A percentile compares a stretch with the other conserved stretches of the same genome.
phyloP scores from a whole-genome alignment of 2,888 invertebrate species.

The Dioctria rufipes region DNA sequence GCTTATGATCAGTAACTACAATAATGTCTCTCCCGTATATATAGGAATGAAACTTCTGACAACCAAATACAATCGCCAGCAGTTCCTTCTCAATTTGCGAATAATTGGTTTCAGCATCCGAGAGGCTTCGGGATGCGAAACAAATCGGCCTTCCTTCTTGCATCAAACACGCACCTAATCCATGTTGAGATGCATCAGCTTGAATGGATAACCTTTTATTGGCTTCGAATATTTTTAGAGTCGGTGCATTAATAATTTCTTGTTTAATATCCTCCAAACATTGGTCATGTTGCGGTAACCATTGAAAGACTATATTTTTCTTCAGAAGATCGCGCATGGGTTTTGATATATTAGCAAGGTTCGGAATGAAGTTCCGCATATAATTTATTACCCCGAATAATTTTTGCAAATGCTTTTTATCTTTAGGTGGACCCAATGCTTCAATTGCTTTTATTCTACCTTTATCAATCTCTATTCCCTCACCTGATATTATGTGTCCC shows the following conservation, averaged over 20 bases:
- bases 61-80: constrained; percentile 59
- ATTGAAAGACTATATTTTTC: constrained; percentile 57
- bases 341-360: not conserved
- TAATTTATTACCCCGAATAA: constrained; percentile 61
- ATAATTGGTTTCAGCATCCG: constrained; percentile 57
- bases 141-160: constrained; percentile 58
- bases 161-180: constrained; percentile 58
- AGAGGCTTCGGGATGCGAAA: constrained; percentile 55
- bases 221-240: constrained; percentile 54
- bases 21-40: constrained; percentile 55
- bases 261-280: constrained; percentile 56
- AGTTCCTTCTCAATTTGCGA: constrained; percentile 60
- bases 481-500: not conserved
- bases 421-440: constrained; percentile 55
- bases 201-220: constrained; percentile 56
- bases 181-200: constrained; percentile 55
- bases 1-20: constrained; percentile 57
- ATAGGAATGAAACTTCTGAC: constrained; percentile 58
- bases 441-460: constrained; percentile 36
- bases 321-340: constrained; percentile 59
- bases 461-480: too few relatives aligned
- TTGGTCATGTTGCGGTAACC: constrained; percentile 56
- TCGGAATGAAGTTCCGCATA: constrained; percentile 14
- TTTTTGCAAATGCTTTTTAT: constrained; percentile 59
- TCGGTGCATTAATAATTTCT: constrained; percentile 52